Evolutionary conservation across 2,113 vertebrate species (phyloP), one percentile per base, ranked within the genome.

Genomic region (Myrmecophaga tridactyla): DNA sequence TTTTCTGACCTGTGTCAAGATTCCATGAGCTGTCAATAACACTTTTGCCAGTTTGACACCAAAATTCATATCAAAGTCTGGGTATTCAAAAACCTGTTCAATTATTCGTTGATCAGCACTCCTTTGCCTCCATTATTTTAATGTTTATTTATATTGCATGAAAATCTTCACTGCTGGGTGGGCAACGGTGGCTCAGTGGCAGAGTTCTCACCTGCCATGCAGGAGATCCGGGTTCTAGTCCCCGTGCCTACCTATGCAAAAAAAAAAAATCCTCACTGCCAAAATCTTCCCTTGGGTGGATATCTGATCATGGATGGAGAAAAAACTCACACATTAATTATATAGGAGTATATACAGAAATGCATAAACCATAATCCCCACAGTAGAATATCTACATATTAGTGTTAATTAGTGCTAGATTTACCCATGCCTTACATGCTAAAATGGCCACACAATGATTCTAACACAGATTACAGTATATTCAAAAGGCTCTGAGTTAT

Each of bases 1-100:
- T 92, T 43, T 76, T 56, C 86, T 58, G 69, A 92, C 25, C 46
- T 6, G 60, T 51, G 65, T 69, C 80, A 81, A 58, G 67, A 89
- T 58, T 76, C 76, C 62, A 56, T 23, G 10, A 80, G 13, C 89
- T 31, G n/a, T 56, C n/a, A 51, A 13, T 3, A 43, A 81, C 5
- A 65, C 58, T 60, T 29, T n/a, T 0, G 17, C 7, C 83, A 73
- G 20, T 31, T 46, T 89, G 39, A 41, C 23, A 77, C 67, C 20
- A 69, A 92, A 62, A 94, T 86, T 93, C 63, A 86, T 46, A 51
- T 82, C 77, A 94, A 43, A 94, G 29, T n/a, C 53, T 67, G 46
- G 48, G 67, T 67, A 20, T 17, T 89, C 41, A 82, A 82, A 94
- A 82, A 72, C 14, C 48, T 73, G 27, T 46, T 56, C 36, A 73